Conservation (phyloP, 2,888 invertebrate genomes). For the Watsonalla cultraria region DNA sequence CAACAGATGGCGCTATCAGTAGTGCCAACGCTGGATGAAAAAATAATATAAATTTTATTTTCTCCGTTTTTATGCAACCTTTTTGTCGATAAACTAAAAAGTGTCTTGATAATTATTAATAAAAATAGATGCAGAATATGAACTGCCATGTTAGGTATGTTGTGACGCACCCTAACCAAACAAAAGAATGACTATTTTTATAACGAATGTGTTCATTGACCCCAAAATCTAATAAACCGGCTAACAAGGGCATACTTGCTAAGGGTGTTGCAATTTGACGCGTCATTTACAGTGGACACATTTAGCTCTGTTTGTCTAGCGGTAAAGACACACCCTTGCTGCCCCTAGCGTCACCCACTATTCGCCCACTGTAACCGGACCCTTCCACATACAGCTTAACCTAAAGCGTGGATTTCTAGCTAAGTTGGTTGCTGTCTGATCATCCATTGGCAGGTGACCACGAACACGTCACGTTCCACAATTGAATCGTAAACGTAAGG, state of each 20-base stretch:
- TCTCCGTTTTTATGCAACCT: no score
- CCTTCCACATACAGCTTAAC: conserved; percentile 11
- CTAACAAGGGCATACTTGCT: conserved; percentile 51
- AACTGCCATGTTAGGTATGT: no score
- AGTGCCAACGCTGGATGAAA: no score
- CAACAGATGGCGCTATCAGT: conserved; percentile 31
- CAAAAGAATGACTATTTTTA: no score
- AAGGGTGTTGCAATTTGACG: conserved; percentile 65
- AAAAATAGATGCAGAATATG: no score
- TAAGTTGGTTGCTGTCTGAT: conserved; percentile 41
- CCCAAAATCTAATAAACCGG: conserved; percentile 30
- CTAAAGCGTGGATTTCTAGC: conserved; percentile 24
- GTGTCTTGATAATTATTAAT: no score
- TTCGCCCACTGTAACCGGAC: conserved; percentile 38
- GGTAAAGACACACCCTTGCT: conserved; percentile 65
- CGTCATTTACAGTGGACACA: conserved; percentile 59
- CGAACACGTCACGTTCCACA: conserved; percentile 56
- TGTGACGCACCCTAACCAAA: no score
- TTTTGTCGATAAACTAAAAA: no score
- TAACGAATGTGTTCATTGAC: conserved; percentile 29
- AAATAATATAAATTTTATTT: no score
- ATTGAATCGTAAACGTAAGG: conserved; percentile 48
- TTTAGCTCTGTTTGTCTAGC: conserved; percentile 66
- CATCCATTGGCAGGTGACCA: conserved; percentile 60
- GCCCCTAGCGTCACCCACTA: conserved; percentile 30